Evolutionary conservation across 2,888 invertebrate genomes (phyloP).

Genomic region (Barypeithes pellucidus): DNA sequence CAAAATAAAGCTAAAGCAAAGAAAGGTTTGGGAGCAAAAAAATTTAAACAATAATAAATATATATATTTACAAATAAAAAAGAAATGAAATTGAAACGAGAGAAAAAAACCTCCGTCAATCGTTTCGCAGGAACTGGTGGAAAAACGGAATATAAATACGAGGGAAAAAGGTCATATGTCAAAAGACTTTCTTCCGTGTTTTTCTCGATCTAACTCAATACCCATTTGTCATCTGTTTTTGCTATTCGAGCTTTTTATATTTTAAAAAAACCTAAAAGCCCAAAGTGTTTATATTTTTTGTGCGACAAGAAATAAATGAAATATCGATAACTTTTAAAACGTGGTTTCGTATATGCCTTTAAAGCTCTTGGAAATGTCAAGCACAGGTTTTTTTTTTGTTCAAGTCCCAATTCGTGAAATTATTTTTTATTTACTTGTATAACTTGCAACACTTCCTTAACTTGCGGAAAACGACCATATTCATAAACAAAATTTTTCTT

Average conservation of each 20-base stretch:
- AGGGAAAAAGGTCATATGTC: conserved; percentile 10
- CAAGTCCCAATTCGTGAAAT: neutral
- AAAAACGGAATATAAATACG: conserved; percentile 11
- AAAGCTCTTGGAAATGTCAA: conserved; percentile 22
- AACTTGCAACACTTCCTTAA: neutral
- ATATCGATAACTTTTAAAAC: conserved; percentile 18
- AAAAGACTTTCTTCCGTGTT: conserved; percentile 14
- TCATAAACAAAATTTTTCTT: too few relatives aligned
- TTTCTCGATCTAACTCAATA: conserved; percentile 28
- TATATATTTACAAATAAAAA: neutral
- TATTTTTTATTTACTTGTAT: neutral
- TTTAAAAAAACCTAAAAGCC: conserved; percentile 23
- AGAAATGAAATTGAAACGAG: neutral
- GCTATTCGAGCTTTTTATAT: conserved; percentile 30
- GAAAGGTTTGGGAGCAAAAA: neutral
- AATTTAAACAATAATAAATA: neutral
- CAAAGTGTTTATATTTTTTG: conserved; percentile 11
- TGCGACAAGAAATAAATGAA: conserved; percentile 17
- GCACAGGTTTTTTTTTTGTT: neutral
- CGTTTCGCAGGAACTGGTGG: neutral
- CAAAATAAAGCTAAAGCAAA: too few relatives aligned
- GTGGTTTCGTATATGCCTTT: conserved; percentile 6
- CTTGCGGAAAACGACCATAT: too few relatives aligned
- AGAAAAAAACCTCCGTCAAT: neutral
- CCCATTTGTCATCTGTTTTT: conserved; percentile 35